These are phyloP conservation scores for Drosophila cardini DNA, from an alignment of 1,140 invertebrate species.

Conservation along the genomic window DNA sequence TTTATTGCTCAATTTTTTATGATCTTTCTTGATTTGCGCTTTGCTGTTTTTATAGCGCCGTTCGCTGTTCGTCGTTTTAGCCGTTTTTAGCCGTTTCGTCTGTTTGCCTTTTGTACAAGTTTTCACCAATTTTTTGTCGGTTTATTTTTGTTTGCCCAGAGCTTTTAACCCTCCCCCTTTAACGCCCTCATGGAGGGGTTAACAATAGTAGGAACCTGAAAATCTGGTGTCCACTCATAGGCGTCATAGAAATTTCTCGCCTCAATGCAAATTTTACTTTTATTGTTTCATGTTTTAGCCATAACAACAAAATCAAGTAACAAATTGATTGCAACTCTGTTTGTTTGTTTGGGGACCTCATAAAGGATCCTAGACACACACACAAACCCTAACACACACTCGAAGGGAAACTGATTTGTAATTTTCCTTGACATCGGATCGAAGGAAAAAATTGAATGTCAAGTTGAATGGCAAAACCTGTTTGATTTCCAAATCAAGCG, in stretches of 20 bases:
- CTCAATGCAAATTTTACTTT: slow-evolving; percentile 60
- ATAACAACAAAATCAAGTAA: slow-evolving; percentile 19
- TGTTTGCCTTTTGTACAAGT: slow-evolving; percentile 47
- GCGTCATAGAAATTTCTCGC: slow-evolving; percentile 54
- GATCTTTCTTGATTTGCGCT: slow-evolving; percentile 73
- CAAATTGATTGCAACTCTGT: slow-evolving; percentile 31
- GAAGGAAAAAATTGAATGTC: slow-evolving; percentile 65
- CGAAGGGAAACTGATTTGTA: neutral
- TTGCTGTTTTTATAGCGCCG: slow-evolving; percentile 57
- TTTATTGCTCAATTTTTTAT: slow-evolving; percentile 69
- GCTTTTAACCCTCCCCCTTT: slow-evolving; percentile 40
- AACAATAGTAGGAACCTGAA: slow-evolving; percentile 42
- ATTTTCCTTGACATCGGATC: slow-evolving; percentile 24
- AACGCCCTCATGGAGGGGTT: neutral
- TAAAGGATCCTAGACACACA: slow-evolving; percentile 6
- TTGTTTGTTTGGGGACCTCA: slow-evolving; percentile 3
- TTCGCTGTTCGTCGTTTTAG: slow-evolving; percentile 6
- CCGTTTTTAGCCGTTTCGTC: neutral
- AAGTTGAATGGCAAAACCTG: slow-evolving; percentile 59
- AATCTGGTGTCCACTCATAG: slow-evolving; percentile 52
- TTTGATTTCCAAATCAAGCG: slow-evolving; percentile 74
- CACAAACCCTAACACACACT: neutral
- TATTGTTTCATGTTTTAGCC: slow-evolving; percentile 47
- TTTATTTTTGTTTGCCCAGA: slow-evolving; percentile 24
- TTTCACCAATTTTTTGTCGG: slow-evolving; percentile 44